A percentile compares a stretch with the other conserved stretches of the same genome.
Conservation (phyloP, 2,113 vertebrate species). For the Elephantulus edwardii region DNA sequence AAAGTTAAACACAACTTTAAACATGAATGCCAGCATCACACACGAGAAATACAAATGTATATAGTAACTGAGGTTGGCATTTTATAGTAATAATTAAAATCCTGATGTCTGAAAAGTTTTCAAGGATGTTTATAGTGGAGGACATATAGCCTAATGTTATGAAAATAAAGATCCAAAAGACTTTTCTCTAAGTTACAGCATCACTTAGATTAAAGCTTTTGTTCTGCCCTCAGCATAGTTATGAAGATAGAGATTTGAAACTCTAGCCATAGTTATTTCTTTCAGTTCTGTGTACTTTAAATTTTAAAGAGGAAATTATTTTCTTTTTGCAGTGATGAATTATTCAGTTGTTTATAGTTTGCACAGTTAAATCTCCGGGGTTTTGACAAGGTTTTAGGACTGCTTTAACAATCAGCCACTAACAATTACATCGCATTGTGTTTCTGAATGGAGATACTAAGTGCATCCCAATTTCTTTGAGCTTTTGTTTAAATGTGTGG, state of each 20-base stretch:
- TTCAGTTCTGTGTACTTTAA: slow-evolving; percentile 21
- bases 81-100: slow-evolving; percentile 12
- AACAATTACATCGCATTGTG: background rate
- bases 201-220: background rate
- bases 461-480: background rate
- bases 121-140: background rate
- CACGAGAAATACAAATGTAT: background rate
- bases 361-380: background rate
- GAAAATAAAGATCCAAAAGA: background rate
- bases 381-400: slow-evolving; percentile 48
- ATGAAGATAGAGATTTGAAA: slow-evolving; percentile 16
- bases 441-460: background rate
- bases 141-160: background rate
- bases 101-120: background rate
- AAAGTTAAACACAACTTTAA: too few species aligned
- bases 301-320: slow-evolving; percentile 15
- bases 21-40: too few species aligned
- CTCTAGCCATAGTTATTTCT: background rate
- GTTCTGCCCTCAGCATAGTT: background rate
- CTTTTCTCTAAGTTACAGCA: background rate
- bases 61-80: background rate
- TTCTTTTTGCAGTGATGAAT: slow-evolving; percentile 19
- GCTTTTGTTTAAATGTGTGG: background rate
- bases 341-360: slow-evolving; percentile 40
- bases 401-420: background rate